Evolutionary conservation across 2,888 invertebrate species (phyloP), one percentile per base, ranked within the genome.

Genomic region (Cephus runcator): DNA sequence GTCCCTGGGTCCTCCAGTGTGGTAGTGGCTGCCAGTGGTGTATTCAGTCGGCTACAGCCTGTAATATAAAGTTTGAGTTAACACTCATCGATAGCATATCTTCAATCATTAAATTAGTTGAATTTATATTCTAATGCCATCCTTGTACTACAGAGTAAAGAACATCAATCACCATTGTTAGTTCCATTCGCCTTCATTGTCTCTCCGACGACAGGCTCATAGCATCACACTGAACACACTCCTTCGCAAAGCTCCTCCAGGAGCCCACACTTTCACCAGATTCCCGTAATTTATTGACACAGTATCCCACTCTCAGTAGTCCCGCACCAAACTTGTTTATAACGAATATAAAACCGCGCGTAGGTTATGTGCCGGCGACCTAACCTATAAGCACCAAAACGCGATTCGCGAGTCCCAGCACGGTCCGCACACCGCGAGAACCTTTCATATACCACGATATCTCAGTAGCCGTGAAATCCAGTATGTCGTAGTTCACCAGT

Each of bases 41-140:
- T 89, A 81, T 90, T 91, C 82, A 91, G 95, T 94, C 97, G 95
- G 94, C 96, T 96, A 94, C 96, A 96, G 94, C 96, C 96, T 96
- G 93, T 73, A 92, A 92, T 34, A 34, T 30, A 31, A 31, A 34
- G 23, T 31, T 31, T 34, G 31, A 30, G 11, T 31, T 33, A 34
- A 15, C 12, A 31, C 30, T 69, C 69, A 33, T 31, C 69, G 69
- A 33, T 69, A 69, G 12, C 71, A 33, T 69, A 31, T 31, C 71
- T 33, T 34, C 31, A 0, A 34, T 56, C 2, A 56, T 23, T 23
- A 23, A 56, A 56, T 56, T 71, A 71, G 71, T 34, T 34, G 12
- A 31, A 71, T 31, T 71, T 71, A 34, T 31, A 12, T 71, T 34
- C 23, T 15, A 34, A 31, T 71, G 33, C 34, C 36, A n/a, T 34